phyloP scores from a whole-genome alignment of 2,113 vertebrate species.

The Xiphophorus couchianus region DNA sequence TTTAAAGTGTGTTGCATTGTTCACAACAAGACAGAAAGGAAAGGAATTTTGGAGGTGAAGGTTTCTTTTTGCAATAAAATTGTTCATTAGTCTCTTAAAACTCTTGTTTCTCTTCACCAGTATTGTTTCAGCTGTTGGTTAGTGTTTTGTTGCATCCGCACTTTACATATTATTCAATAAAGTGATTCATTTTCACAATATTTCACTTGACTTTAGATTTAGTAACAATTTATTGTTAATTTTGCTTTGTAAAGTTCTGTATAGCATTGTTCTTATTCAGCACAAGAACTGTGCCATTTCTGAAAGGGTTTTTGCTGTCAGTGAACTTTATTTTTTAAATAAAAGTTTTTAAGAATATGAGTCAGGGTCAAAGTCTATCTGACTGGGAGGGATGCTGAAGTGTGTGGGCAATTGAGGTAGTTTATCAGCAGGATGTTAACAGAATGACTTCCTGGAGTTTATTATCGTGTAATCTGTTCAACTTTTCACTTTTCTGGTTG shows the following conservation, averaged over 20 bases:
- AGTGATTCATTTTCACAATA: not conserved
- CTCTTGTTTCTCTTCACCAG: not conserved
- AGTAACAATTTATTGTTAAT: not conserved
- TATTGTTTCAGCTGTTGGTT: not conserved
- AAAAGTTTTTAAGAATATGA: slow-evolving; percentile 25
- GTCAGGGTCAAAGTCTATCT: slow-evolving; percentile 32
- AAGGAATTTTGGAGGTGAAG: not conserved
- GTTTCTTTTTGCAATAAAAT: not conserved
- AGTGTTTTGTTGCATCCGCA: not conserved
- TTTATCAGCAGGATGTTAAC: slow-evolving; percentile 10
- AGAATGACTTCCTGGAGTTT: slow-evolving; percentile 62
- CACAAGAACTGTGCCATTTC: not conserved
- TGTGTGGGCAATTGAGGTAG: not conserved
- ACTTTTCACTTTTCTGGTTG: slow-evolving; percentile 39
- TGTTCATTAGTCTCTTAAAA: not conserved
- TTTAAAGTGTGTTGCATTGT: not conserved
- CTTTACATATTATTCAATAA: not conserved
- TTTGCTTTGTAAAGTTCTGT: not conserved
- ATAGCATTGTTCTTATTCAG: not conserved
- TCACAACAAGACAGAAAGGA: not conserved
- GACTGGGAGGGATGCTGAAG: not conserved
- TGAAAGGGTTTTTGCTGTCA: slow-evolving; percentile 26
- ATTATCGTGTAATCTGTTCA: slow-evolving; percentile 14
- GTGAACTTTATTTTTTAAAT: slow-evolving; percentile 66
- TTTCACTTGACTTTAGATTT: not conserved